phyloP scores from a whole-genome alignment of 1,140 invertebrate genomes.

The Drepana arcuata region DNA sequence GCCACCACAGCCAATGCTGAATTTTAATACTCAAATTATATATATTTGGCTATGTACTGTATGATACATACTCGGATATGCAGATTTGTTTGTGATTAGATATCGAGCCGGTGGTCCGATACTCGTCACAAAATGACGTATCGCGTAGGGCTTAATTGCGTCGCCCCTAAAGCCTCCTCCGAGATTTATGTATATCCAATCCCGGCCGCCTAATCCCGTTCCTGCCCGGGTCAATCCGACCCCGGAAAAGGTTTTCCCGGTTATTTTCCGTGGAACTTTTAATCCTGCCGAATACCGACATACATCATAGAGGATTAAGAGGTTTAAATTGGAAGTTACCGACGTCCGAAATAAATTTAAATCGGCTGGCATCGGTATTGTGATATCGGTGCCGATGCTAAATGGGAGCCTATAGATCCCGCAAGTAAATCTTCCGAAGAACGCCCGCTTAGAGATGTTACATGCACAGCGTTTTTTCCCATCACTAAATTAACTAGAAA shows the following conservation, averaged over 20 bases:
- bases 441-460: conserved; percentile 36
- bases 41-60: too few relatives aligned
- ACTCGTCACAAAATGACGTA: conserved; percentile 63
- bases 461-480: conserved; percentile 5
- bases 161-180: conserved; percentile 57
- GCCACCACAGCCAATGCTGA: conserved; percentile 37
- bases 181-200: conserved; percentile 71
- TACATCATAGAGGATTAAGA: conserved; percentile 72
- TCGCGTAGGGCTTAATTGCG: conserved; percentile 62
- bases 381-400: conserved; percentile 64
- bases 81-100: conserved; percentile 43
- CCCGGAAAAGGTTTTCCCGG: conserved; percentile 71
- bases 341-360: conserved; percentile 71
- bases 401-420: conserved; percentile 61
- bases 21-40: conserved; percentile 69
- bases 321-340: conserved; percentile 72
- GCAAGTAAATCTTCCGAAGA: conserved; percentile 49
- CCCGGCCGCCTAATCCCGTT: conserved; percentile 64
- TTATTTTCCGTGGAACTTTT: conserved; percentile 72
- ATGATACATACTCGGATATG: too few relatives aligned
- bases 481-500: too few relatives aligned
- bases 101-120: conserved; percentile 20
- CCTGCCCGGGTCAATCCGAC: conserved; percentile 64
- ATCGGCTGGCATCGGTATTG: conserved; percentile 68
- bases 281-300: conserved; percentile 70